phyloP scores from a whole-genome alignment of 1,140 invertebrate species.

The Anastatus disparis region DNA sequence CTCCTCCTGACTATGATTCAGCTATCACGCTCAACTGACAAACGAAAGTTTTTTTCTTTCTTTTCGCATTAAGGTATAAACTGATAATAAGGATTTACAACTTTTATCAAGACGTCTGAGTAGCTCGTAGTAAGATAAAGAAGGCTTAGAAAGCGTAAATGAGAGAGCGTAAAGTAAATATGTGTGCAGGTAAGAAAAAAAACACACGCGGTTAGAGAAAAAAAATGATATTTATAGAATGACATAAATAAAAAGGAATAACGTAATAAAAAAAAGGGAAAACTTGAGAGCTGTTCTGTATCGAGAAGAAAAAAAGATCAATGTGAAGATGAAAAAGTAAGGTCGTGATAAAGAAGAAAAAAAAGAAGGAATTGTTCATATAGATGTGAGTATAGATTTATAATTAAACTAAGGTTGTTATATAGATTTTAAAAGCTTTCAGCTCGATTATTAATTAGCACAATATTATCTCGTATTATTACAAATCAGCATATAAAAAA shows the following conservation, averaged over 20 bases:
- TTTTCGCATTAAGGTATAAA: not conserved
- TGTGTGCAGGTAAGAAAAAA: not conserved
- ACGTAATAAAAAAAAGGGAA: conserved; percentile 4
- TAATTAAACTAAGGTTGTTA: no score
- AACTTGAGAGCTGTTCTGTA: not conserved
- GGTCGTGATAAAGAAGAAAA: not conserved
- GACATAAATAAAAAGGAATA: not conserved
- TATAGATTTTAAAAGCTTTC: no score
- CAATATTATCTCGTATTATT: no score
- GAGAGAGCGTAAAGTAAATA: not conserved
- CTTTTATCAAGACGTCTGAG: conserved; percentile 16
- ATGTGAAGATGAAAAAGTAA: not conserved
- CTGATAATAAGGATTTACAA: conserved; percentile 28
- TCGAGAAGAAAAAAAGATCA: not conserved
- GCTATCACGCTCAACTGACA: no score
- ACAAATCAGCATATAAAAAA: no score
- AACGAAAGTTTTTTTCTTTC: conserved; percentile 22
- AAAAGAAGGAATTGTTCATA: not conserved
- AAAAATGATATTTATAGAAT: no score
- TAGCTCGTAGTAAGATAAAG: not conserved
- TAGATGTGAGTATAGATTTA: no score
- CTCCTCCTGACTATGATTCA: no score
- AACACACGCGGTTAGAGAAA: not conserved
- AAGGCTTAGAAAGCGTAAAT: conserved; percentile 8
- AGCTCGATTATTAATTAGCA: no score